Base-by-base conservation (phyloP, 2,113 vertebrate species). In the Catharus fuscescens region DNA sequence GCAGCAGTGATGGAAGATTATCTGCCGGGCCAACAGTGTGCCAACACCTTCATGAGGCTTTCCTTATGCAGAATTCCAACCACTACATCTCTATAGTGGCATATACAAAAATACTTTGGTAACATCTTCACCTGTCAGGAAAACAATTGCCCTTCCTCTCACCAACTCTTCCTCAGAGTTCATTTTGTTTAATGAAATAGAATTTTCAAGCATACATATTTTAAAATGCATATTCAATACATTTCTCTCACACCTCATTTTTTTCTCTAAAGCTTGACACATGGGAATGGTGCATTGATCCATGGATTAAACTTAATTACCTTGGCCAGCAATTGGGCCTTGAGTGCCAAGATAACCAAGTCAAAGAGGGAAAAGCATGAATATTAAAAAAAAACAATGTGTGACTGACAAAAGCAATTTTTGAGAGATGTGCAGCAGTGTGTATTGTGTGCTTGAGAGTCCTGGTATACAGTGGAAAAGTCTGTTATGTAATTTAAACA, bases 351-450 rank as follows among this genome's bases (percentile, higher is more conserved):
- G 94, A 95, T 83, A 97, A 96, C 93, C 87, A 94, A 90, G 88
- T 89, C 86, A 92, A 88, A 88, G 78, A 92, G 47, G 45, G 60
- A 60, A 92, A 82, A 92, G 57, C 71, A 60, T 32, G 73, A 81
- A 90, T 93, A 94, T 94, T 94, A 45, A 94, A 87, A 91, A 93
- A 94, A 91, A 78, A 54, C 61, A 96, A 64, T 12, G 21, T 80
- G 88, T 95, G 92, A 97, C 91, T 93, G 93, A 96, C 86, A 96
- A 94, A 95, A 96, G 85, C 94, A 94, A 86, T 95, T 97, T 95
- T 91, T 71, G 73, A 92, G 66, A 73, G 79, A 86, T 66, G 48
- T 38, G 26, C 66, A n/a, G 71, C n/a, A n/a, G n/a, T n/a, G n/a
- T n/a, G n/a, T n/a, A n/a, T n/a, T n/a, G n/a, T n/a, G n/a, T n/a